Conservation (phyloP, 2,888 invertebrate species). For the Trissoscelio sp. region DNA sequence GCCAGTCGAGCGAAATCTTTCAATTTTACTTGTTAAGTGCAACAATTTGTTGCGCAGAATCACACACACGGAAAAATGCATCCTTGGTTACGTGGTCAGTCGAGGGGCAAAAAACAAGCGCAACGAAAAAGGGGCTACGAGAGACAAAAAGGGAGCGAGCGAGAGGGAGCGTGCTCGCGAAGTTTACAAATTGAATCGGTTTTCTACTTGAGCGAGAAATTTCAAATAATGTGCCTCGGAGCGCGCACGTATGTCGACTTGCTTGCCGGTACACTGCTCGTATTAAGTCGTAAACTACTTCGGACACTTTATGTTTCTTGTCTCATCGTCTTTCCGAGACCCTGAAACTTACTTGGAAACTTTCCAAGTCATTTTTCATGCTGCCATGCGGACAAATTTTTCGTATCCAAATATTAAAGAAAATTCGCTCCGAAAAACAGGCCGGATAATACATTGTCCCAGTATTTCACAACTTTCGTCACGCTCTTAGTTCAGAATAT, state of each 20-base stretch:
- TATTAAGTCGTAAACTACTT: slow-evolving; percentile 65
- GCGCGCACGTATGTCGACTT: slow-evolving; percentile 63
- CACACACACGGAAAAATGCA: slow-evolving; percentile 34
- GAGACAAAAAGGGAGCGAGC: slow-evolving; percentile 10
- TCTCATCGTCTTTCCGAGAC: slow-evolving; percentile 48
- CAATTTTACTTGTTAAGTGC: slow-evolving; percentile 50
- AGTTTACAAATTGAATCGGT: slow-evolving; percentile 65
- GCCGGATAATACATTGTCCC: slow-evolving; percentile 4
- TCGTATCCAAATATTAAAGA: slow-evolving; percentile 42
- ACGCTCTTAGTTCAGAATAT: neutral
- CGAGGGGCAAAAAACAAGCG: slow-evolving; percentile 37
- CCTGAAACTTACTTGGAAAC: slow-evolving; percentile 68
- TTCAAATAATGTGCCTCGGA: slow-evolving; percentile 59
- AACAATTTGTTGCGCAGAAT: slow-evolving; percentile 54
- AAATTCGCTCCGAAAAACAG: slow-evolving; percentile 13
- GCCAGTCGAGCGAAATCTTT: slow-evolving; percentile 44
- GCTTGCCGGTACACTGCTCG: slow-evolving; percentile 53
- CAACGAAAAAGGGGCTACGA: slow-evolving; percentile 21
- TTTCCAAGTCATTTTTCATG: slow-evolving; percentile 70
- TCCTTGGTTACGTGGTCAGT: slow-evolving; percentile 52
- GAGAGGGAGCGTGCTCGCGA: slow-evolving; percentile 36
- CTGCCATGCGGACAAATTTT: slow-evolving; percentile 39
- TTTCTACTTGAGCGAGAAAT: slow-evolving; percentile 61
- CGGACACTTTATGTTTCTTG: slow-evolving; percentile 68
- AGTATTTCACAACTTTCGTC: slow-evolving; percentile 4